These are phyloP conservation scores for Deroplatys truncata DNA, from an alignment of 2,888 invertebrate species.

Conservation along the genomic window DNA sequence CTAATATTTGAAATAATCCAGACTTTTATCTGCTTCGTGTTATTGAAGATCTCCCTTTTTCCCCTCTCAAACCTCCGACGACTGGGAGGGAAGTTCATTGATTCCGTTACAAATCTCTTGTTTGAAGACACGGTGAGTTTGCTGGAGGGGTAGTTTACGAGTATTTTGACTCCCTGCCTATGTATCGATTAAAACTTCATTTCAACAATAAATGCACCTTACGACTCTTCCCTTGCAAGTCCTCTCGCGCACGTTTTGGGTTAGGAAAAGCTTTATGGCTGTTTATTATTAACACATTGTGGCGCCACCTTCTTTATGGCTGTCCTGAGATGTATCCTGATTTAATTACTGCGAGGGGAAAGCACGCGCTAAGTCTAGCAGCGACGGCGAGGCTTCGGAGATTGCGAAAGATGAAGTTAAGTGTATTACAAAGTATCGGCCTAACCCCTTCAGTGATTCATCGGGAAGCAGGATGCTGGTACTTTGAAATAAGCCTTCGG, in stretches of 20 bases:
- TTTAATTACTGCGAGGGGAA: neutral
- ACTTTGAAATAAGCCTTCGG: too few species aligned
- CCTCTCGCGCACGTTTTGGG: neutral
- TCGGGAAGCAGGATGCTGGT: neutral
- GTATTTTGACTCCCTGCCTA: neutral
- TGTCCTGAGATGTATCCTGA: neutral
- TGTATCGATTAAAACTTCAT: neutral
- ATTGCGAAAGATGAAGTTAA: neutral
- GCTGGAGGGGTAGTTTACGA: neutral
- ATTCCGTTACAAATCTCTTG: neutral
- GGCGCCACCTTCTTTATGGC: neutral
- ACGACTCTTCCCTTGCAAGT: neutral
- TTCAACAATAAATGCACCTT: neutral
- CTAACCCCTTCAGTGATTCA: neutral
- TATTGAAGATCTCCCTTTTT: neutral
- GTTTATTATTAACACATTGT: neutral
- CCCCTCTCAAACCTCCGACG: too few species aligned
- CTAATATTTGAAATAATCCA: neutral
- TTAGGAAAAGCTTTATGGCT: neutral
- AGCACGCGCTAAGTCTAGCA: neutral
- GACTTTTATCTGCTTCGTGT: neutral
- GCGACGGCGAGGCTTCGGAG: neutral
- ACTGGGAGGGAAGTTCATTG: too few species aligned
- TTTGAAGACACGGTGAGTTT: neutral
- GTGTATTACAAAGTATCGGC: neutral